These are phyloP conservation scores for Scaptodrosophila lebanonensis DNA, from an alignment of 1,140 invertebrate genomes.

Conservation along the genomic window DNA sequence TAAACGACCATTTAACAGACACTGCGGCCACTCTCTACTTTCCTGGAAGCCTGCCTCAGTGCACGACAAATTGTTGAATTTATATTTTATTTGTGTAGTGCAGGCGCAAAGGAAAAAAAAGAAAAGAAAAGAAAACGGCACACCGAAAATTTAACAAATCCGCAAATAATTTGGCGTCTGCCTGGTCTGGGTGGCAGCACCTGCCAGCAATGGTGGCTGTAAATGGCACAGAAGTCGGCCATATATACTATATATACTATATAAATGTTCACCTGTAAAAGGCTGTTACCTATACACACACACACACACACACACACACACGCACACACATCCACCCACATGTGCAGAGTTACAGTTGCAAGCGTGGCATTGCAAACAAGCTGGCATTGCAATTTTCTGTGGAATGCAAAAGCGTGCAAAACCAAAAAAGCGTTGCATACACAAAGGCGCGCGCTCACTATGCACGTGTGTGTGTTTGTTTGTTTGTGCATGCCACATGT, in stretches of 20 bases:
- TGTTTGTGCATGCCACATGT: conserved; percentile 4
- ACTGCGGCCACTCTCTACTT: too few species aligned
- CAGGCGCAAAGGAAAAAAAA: conserved; percentile 19
- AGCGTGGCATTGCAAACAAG: conserved; percentile 50
- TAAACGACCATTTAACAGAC: conserved; percentile 54
- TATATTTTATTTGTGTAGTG: conserved; percentile 3
- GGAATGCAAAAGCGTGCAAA: conserved; percentile 67
- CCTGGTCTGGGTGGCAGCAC: conserved; percentile 27
- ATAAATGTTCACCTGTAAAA: conserved; percentile 57
- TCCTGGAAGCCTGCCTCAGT: too few species aligned
- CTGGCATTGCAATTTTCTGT: conserved; percentile 60
- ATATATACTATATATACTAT: background rate
- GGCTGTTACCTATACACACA: too few species aligned
- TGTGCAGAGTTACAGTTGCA: too few species aligned
- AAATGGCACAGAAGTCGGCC: background rate
- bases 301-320: too few species aligned
- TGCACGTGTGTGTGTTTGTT: background rate
- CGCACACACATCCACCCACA: too few species aligned
- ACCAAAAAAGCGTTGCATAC: conserved; percentile 42
- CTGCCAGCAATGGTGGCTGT: conserved; percentile 15
- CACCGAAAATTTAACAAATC: conserved; percentile 64
- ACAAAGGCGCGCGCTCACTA: conserved; percentile 12
- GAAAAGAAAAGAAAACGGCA: conserved; percentile 28
- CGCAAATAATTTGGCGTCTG: conserved; percentile 66
- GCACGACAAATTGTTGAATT: conserved; percentile 51